Conservation (phyloP, 2,113 vertebrate species). For the Ia io region DNA sequence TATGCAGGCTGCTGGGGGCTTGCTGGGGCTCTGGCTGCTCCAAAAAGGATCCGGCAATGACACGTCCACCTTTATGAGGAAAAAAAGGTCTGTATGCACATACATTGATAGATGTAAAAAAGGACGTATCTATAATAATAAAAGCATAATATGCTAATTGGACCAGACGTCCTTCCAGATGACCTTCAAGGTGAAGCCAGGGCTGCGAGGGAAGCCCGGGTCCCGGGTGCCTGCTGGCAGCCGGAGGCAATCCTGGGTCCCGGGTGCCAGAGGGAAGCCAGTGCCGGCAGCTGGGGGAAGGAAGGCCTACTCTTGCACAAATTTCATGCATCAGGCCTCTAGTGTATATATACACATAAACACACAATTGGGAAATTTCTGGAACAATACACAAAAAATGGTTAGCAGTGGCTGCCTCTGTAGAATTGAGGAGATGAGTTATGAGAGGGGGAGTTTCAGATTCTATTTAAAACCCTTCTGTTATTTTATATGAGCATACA, state of each 20-base stretch:
- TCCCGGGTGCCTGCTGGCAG: too few species aligned
- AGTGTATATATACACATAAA: not conserved
- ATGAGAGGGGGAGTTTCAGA: not conserved
- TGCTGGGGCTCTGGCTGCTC: not conserved
- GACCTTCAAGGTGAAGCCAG: too few species aligned
- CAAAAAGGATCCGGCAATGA: not conserved
- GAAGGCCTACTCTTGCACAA: too few species aligned
- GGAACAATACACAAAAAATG: not conserved
- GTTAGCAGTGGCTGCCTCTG: not conserved
- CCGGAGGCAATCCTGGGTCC: too few species aligned
- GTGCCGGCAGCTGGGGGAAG: too few species aligned
- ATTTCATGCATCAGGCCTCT: too few species aligned
- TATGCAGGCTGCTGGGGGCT: not conserved
- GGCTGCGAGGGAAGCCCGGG: too few species aligned
- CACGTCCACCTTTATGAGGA: not conserved
- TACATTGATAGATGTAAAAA: not conserved
- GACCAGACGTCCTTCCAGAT: too few species aligned
- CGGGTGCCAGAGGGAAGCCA: too few species aligned
- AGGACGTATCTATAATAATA: not conserved
- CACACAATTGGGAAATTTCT: not conserved
- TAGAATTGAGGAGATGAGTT: not conserved
- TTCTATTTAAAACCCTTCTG: conserved; percentile 39
- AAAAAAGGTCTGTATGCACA: not conserved
- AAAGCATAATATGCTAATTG: too few species aligned
- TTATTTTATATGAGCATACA: conserved; percentile 29